Base-by-base conservation (phyloP, 2,113 vertebrate genomes). In the Hyperopisus bebe region DNA sequence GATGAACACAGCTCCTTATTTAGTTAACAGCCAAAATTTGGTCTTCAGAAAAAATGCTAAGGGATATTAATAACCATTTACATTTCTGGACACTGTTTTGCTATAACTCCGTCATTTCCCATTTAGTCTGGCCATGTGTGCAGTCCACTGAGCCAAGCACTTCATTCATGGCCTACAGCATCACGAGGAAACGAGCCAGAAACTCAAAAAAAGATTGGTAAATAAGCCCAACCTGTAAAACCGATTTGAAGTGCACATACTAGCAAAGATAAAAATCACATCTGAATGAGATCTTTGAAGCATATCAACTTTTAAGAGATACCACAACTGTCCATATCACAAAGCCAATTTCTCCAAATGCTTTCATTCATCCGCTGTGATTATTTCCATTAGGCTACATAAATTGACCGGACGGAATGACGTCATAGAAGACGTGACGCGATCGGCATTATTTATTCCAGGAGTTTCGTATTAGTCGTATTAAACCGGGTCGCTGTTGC, bases 1-100 rank as follows among this genome's bases (percentile, higher is more conserved):
- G 86, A 90, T 86, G 55, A 85, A 89, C 46, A 27, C 39, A 17
- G 21, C 19, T 91, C 88, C 91, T 91, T 90, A 89, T 88, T 80
- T 90, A 90, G 58, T 86, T 51, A 90, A 27, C 21, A 31, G 70
- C 86, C 88, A 62, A 53, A 53, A 35, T 55, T 87, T 35, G 55
- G 13, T 53, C 35, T 55, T 58, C 48, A 35, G 13, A 87, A 35
- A 86, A 58, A 87, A 53, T 39, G 8, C 24, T 19, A 87, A 35
- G 31, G 19, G n/a, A 39, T 85, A 85, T 80, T 80, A 80, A 35
- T 80, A 42, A 15, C 15, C 15, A 35, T 42, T 42, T 35, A 77
- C 15, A 42, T 77, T 80, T 80, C 74, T 80, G 74, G 31, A 80
- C 35, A 8, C 35, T 77, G 27, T 77, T 77, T 39, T 77, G 35